Conservation (phyloP, 2,797 vertebrate genomes). For the Odontamblyopus rebecca region DNA sequence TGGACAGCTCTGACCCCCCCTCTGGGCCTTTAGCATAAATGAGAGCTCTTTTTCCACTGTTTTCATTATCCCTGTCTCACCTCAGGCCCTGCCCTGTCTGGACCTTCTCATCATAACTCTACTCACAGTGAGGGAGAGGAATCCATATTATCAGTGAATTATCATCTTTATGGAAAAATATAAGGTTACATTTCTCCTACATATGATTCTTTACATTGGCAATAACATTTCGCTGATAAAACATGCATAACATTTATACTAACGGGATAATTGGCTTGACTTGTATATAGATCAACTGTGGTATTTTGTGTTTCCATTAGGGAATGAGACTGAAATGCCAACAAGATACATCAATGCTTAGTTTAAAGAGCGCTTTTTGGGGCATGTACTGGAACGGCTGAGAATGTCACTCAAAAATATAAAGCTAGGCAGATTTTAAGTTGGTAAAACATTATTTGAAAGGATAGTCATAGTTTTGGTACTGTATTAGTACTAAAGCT, state of each 20-base stretch:
- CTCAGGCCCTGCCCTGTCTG: slow-evolving; percentile 56
- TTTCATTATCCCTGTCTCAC: slow-evolving; percentile 63
- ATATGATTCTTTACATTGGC: neutral
- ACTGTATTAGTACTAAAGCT: too few relatives aligned
- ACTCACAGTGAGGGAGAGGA: slow-evolving; percentile 43
- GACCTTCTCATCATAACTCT: slow-evolving; percentile 41
- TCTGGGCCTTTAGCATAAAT: slow-evolving; percentile 48
- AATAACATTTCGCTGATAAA: neutral
- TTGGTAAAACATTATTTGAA: too few relatives aligned
- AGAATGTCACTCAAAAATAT: neutral
- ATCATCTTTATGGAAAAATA: neutral
- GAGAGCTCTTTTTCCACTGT: slow-evolving; percentile 44
- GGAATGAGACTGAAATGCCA: neutral
- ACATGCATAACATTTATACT: neutral
- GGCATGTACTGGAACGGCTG: neutral
- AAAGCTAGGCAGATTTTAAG: too few relatives aligned
- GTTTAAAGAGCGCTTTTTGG: neutral
- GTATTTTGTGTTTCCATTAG: neutral
- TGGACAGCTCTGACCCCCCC: slow-evolving; percentile 51
- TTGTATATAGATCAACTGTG: slow-evolving; percentile 1
- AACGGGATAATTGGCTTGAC: too few relatives aligned
- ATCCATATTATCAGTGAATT: neutral
- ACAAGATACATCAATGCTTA: neutral
- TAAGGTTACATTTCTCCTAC: neutral
- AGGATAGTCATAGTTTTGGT: too few relatives aligned